phyloP scores from a whole-genome alignment of 92 coral and sea anemone genomes.

The Micromussa lordhowensis region DNA sequence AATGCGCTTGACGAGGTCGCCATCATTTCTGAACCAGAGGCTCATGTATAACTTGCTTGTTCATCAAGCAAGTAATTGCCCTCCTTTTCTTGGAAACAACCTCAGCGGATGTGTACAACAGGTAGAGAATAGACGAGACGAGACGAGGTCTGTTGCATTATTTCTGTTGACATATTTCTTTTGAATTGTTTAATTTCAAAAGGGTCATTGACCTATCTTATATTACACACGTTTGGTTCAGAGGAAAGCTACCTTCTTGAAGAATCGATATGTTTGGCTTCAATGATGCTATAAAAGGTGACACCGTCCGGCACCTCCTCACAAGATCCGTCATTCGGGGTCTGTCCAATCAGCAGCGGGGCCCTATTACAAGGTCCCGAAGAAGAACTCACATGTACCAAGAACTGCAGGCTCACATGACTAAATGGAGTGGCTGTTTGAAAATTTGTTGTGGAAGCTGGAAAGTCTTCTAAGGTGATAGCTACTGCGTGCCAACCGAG shows the following conservation, averaged over 20 bases:
- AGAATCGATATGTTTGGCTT: constrained; percentile 57
- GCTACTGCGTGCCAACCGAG: constrained; percentile 67
- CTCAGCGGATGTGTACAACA: no score
- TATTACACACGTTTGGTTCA: neutral
- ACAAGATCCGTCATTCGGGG: constrained; percentile 43
- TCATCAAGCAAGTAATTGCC: no score
- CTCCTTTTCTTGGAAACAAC: no score
- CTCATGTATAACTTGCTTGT: no score
- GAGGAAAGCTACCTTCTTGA: constrained; percentile 30
- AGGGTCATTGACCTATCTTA: neutral
- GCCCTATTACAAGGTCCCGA: constrained; percentile 39
- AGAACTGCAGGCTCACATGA: constrained; percentile 62
- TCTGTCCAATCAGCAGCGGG: constrained; percentile 44
- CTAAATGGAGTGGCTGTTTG: constrained; percentile 54
- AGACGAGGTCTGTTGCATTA: neutral
- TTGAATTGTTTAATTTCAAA: no score
- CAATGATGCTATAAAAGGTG: constrained; percentile 15
- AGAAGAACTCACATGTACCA: constrained; percentile 43
- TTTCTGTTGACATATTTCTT: no score
- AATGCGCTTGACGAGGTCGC: no score
- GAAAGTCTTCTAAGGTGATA: constrained; percentile 52
- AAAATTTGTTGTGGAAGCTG: constrained; percentile 42
- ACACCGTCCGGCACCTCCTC: constrained; percentile 28
- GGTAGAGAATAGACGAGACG: neutral
- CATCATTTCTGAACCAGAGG: no score